Conservation (phyloP, 2,888 invertebrate genomes). For the Agrotis ipsilon region DNA sequence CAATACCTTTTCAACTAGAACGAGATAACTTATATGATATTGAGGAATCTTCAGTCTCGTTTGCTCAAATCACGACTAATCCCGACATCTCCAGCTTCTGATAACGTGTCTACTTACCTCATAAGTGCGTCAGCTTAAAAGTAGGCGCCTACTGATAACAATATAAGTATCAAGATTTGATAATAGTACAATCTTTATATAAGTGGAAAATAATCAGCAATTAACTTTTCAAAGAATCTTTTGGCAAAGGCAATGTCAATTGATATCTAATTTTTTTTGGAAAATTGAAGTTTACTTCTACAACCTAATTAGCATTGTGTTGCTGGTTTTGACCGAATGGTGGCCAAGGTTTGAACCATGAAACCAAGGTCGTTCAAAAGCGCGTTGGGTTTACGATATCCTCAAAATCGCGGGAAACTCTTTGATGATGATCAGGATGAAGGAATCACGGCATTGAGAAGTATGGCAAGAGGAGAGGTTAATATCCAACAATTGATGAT, state of each 20-base stretch:
- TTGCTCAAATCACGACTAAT: conserved; percentile 77
- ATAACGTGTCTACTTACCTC: conserved; percentile 61
- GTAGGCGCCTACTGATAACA: conserved; percentile 59
- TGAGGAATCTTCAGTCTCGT: conserved; percentile 61
- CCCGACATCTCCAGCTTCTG: conserved; percentile 70
- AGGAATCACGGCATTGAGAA: too few relatives aligned
- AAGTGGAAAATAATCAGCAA: conserved; percentile 36
- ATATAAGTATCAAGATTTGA: conserved; percentile 39
- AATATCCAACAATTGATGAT: too few relatives aligned
- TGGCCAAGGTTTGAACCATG: too few relatives aligned
- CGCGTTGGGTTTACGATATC: too few relatives aligned
- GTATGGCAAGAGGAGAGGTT: too few relatives aligned
- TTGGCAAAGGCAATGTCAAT: background rate
- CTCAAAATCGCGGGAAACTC: too few relatives aligned
- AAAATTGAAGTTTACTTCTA: background rate
- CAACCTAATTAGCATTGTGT: background rate
- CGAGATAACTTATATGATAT: conserved; percentile 65
- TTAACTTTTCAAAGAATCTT: conserved; percentile 4
- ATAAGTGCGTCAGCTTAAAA: conserved; percentile 54
- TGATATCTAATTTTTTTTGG: background rate
- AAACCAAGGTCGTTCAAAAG: too few relatives aligned
- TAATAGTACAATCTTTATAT: conserved; percentile 37
- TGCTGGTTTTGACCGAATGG: background rate
- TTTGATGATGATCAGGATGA: too few relatives aligned
- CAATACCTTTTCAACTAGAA: conserved; percentile 39